Base-by-base conservation (phyloP, 64 coral and sea anemone genomes). In the Pocillopora verrucosa region DNA sequence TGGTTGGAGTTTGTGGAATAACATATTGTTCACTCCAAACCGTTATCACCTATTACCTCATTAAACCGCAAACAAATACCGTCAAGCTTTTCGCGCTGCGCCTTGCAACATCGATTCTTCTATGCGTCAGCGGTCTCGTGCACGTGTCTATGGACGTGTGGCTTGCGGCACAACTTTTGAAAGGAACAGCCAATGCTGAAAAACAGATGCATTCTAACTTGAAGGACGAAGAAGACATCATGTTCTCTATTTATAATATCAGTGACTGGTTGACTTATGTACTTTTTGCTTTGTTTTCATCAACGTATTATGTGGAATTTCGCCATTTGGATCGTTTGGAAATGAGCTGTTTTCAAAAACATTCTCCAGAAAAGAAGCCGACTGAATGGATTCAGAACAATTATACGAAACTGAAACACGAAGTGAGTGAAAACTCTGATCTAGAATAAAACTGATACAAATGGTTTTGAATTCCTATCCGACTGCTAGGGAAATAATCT, bases 1-100 rank as follows among this genome's bases (percentile, higher is more conserved):
- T 79, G 24, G n/a, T 79, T 79, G 77, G 77, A 10, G 45, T 79
- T 26, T 79, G 77, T 79, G 77, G 77, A 79, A 79, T 79, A 58
- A 79, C 22, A 5, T 79, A 79, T 57, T 79, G 77, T 60, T 79
- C 56, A 59, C 77, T 79, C 25, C 77, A 79, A 60, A 25, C 77
- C 2, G 2, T 79, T 13, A 79, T 79, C 22, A 79, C 77, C 20
- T 59, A 25, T 12, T 20, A 79, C 20, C 77, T 79, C 5, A 22
- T 14, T 56, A 79, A 79, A 79, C 20, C 59, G 11, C 19, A 59
- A 79, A 58, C 56, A 19, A 79, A 24, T 60, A 60, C 22, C 12
- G 15, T 79, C 77, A 79, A 34, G n/a, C 51, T 79, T 20, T 79
- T 79, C 56, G 56, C 59, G 19, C 22, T 79, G 7, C 77, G 77